Evolutionary conservation across 1,140 invertebrate genomes (phyloP).

Genomic region (Cyrtorhinus lividipennis): DNA sequence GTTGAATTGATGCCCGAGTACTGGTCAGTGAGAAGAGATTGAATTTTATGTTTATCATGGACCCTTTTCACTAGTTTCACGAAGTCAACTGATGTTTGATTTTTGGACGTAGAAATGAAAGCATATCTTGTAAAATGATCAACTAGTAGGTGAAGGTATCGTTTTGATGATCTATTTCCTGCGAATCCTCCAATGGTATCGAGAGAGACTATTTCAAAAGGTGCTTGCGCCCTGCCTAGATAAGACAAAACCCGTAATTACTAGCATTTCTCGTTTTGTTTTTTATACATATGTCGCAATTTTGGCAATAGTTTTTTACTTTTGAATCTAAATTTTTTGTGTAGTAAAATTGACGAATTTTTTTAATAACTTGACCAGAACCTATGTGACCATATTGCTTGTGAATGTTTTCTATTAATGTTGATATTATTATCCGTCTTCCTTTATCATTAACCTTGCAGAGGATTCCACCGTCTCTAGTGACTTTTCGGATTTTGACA

Average conservation of each 20-base stretch:
- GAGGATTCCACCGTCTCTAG: neutral
- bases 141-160: constrained; percentile 25
- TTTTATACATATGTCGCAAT: constrained; percentile 28
- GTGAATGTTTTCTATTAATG: constrained; percentile 10
- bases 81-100: constrained; percentile 13
- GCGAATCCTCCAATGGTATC: constrained; percentile 26
- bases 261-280: constrained; percentile 27
- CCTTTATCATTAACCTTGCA: neutral
- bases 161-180: constrained; percentile 23
- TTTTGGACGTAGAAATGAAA: constrained; percentile 21
- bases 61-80: neutral
- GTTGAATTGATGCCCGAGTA: neutral
- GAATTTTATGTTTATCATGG: constrained; percentile 17
- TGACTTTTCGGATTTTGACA: neutral
- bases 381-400: constrained; percentile 10
- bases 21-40: neutral
- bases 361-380: neutral
- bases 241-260: constrained; percentile 26
- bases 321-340: constrained; percentile 20
- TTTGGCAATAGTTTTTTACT: constrained; percentile 25
- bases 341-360: constrained; percentile 20
- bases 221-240: constrained; percentile 28
- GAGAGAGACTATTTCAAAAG: constrained; percentile 29
- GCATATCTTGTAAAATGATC: constrained; percentile 24
- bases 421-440: neutral